Conservation (phyloP, 1,140 invertebrate genomes). For the Ladona fulva region DNA sequence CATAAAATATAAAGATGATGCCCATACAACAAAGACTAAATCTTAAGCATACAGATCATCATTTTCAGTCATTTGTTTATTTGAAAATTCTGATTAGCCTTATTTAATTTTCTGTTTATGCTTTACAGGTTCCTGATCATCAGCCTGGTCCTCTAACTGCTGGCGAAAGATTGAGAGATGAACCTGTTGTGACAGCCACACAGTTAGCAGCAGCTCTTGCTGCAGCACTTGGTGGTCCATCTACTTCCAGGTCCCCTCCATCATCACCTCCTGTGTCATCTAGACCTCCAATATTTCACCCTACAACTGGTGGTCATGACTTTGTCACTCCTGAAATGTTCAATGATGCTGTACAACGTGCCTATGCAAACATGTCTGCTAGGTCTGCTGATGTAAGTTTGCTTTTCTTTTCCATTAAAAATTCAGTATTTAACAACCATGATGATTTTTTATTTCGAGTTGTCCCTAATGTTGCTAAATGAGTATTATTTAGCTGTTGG, state of each 20-base stretch:
- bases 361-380: slow-evolving; percentile 35
- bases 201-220: slow-evolving; percentile 43
- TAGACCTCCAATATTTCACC: slow-evolving; percentile 22
- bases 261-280: slow-evolving; percentile 23
- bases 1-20: too few species aligned
- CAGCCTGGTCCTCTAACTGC: slow-evolving; percentile 25
- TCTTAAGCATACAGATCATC: too few species aligned
- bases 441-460: too few species aligned
- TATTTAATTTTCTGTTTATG: too few species aligned
- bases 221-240: slow-evolving; percentile 32
- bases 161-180: slow-evolving; percentile 29
- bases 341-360: slow-evolving; percentile 45
- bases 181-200: slow-evolving; percentile 38
- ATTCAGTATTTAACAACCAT: too few species aligned
- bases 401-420: neutral
- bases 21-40: too few species aligned
- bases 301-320: slow-evolving; percentile 23
- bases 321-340: slow-evolving; percentile 49
- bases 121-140: too few species aligned
- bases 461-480: too few species aligned
- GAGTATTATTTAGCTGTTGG: too few species aligned
- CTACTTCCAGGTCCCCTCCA: slow-evolving; percentile 24
- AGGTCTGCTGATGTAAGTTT: slow-evolving; percentile 27
- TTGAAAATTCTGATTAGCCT: too few species aligned
- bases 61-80: too few species aligned